These are phyloP conservation scores for Eptesicus fuscus DNA, from an alignment of 2,113 vertebrate species.

Conservation along the genomic window DNA sequence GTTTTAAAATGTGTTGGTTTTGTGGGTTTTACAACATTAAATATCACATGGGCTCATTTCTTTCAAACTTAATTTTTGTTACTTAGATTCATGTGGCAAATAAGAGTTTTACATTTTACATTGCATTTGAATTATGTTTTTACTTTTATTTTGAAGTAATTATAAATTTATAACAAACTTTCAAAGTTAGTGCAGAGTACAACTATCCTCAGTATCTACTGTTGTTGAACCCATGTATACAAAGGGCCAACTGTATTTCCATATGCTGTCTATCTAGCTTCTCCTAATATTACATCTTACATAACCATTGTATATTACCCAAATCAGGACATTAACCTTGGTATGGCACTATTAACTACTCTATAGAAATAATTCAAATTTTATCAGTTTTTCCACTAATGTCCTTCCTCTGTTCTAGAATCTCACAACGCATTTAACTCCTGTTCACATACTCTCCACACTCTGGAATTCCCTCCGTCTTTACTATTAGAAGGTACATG, in stretches of 20 bases:
- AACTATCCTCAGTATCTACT: not conserved
- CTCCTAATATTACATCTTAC: not conserved
- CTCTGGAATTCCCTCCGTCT: not conserved
- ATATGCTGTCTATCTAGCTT: not conserved
- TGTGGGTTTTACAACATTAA: not conserved
- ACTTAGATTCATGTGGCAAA: not conserved
- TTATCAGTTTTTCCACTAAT: not conserved
- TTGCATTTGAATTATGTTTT: not conserved
- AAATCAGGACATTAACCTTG: not conserved
- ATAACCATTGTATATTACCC: not conserved
- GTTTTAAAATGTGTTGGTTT: not conserved
- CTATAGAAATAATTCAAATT: not conserved
- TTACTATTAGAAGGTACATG: not conserved
- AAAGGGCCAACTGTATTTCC: not conserved
- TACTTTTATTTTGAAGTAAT: constrained; percentile 6
- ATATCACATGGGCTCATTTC: not conserved
- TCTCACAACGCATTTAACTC: not conserved
- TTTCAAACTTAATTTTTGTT: not conserved
- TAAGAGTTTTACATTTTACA: not conserved
- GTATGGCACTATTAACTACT: not conserved
- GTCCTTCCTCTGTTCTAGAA: not conserved
- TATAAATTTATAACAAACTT: not conserved
- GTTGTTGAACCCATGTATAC: not conserved
- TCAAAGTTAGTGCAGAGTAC: not conserved
- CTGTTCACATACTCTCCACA: not conserved